Base-by-base conservation (phyloP, 1,140 invertebrate species). In the Anastatus disparis region DNA sequence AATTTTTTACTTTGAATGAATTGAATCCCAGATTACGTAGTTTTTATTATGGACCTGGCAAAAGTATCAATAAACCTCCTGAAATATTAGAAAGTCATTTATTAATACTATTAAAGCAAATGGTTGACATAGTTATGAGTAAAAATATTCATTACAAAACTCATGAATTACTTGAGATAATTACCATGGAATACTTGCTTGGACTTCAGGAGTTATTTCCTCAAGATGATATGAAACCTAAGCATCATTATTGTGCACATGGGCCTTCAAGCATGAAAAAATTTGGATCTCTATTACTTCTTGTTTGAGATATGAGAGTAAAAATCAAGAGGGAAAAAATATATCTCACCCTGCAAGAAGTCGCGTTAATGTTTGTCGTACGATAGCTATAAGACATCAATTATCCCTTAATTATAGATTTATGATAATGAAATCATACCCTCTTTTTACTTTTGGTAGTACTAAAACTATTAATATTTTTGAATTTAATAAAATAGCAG, bases 221-320 rank as follows among this genome's bases (percentile, higher is more conserved):
- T n/a, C n/a, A n/a, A n/a, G n/a, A n/a, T n/a, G 29, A n/a, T 52
- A 40, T 70, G 3, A 70, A 70, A 38, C 68, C 59, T 9, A 70
- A 70, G 26, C 58, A 63, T 44, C 68, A 70, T 52, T 62, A 61
- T 24, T 20, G 61, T 9, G 31, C 62, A 8, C 53, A 61, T 40
- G 31, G 35, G 35, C 29, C 31, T 10, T 13, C 38, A 22, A 27
- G 35, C 12, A 63, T 63, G 46, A 52, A 29, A 61, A 38, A 38
- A 58, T 35, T 66, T 50, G 63, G 70, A 22, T 31, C 46, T n/a
- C 22, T 66, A 15, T 61, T 22, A 66, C 66, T 52, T 59, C 27
- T 15, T 66, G 52, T 35, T 48, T 71, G 31, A 24, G 70, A 24
- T 44, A 27, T 38, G 70, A 71, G 38, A 31, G 27, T 35, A 63